Base-by-base conservation (phyloP, 2,888 invertebrate species). In the Cerceris rybyensis region DNA sequence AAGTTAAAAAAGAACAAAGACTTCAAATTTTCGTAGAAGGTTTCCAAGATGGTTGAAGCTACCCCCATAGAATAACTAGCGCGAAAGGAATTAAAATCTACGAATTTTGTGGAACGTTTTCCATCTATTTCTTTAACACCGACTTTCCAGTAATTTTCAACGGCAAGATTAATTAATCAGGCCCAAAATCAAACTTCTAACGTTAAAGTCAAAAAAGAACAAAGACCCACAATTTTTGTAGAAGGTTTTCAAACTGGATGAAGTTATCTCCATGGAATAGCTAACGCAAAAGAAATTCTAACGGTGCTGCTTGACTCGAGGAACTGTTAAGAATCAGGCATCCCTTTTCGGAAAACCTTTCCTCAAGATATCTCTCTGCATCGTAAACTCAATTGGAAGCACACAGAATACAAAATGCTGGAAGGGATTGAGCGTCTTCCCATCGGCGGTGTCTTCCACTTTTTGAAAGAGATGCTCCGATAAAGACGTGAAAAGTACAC, bases 351-450 rank as follows among this genome's bases (percentile, higher is more conserved):
- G 52, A 63, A 76, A 66, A 70, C 28, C 70, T 74, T 55, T 61
- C 8, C 50, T 46, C 54, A 52, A 17, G 60, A 78, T 43, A 57
- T 75, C 69, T 70, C 46, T 50, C 57, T 73, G 60, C 39, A 58
- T 49, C 66, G 73, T 67, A 66, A 73, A 65, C 28, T 75, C 54
- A 69, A 78, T 84, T 70, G 75, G 65, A 66, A 66, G 71, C 78
- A 59, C 61, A 11, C 70, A 41, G 84, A 80, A 85, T 85, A 82
- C 75, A 74, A 80, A 86, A 68, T 66, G 71, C 55, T 42, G 39
- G 50, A 60, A 55, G 13, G 65, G 65, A 78, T 78, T 61, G 58
- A 78, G 64, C 49, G 57, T 16, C 17, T 55, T 57, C 58, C 17
- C 66, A 58, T 42, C 60, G 28, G 59, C 41, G 52, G 39, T 9